Evolutionary conservation across 2,888 invertebrate genomes (phyloP), one percentile per base, ranked within the genome.

Genomic region (Maniola hyperantus): DNA sequence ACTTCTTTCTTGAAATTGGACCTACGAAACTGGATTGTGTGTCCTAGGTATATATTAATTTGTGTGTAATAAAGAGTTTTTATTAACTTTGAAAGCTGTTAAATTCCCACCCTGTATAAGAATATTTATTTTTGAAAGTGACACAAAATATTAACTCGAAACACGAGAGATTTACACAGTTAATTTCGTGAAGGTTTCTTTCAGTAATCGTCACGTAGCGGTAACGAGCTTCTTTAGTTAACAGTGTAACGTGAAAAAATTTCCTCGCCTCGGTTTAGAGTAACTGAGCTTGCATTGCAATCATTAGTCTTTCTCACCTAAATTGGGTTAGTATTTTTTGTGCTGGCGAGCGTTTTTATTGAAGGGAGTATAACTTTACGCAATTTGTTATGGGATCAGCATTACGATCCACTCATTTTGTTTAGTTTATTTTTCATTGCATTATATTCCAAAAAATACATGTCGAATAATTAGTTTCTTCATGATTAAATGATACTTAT

Each of bases 171-270:
- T 85, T 85, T 82, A 78, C 81, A 79, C 72, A 81, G 83, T 87
- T 89, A 85, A 89, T 90, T 86, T 81, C 78, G 79, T 75, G 78
- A 74, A 79, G 81, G 82, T 78, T 81, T 83, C 81, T 78, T 83
- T 84, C 82, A 79, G 88, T 84, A 87, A 88, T 88, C 84, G 88
- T 89, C 91, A 91, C 91, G 91, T 89, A 82, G 76, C 80, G 84
- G 83, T 89, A 91, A 91, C 89, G 91, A 91, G 91, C 88, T 85
- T 83, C 84, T 86, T 84, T 80, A 88, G 87, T 85, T 86, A 88
- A 88, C 88, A 85, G 78, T 83, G 87, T 84, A 82, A 87, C 91
- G 91, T 89, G 91, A 83, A 89, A 87, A 90, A 87, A 91, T 91
- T 82, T 76, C 76, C 79, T 77, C 68, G 60, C 48, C 59, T 61